Evolutionary conservation across 1,140 invertebrate genomes (phyloP).

Genomic region (Tetraneura akinire): DNA sequence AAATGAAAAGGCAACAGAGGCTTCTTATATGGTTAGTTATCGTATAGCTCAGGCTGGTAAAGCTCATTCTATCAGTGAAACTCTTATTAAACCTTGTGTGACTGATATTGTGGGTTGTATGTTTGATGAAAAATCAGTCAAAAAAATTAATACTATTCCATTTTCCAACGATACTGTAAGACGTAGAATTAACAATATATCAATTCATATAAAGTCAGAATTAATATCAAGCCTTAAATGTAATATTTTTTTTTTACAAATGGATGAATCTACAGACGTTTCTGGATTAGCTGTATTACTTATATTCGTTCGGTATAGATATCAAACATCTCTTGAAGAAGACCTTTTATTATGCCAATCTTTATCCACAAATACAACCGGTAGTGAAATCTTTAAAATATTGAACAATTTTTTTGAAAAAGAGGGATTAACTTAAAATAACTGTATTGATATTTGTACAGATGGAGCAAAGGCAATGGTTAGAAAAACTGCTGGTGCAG

Average conservation of each 20-base stretch:
- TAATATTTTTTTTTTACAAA: not conserved
- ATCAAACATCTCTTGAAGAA: not conserved
- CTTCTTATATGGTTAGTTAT: conserved; percentile 1
- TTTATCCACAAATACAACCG: not conserved
- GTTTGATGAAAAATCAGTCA: not conserved
- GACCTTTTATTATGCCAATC: not conserved
- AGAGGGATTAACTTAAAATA: not conserved
- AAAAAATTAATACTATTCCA: not conserved
- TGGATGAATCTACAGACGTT: not conserved
- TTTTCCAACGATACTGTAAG: not conserved
- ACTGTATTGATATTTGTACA: not conserved
- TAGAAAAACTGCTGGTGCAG: not conserved
- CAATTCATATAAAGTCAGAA: not conserved
- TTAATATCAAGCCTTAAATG: not conserved
- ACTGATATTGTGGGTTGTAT: not conserved
- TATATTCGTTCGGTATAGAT: not conserved
- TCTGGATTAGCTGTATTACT: not conserved
- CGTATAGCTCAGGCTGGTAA: conserved; percentile 2
- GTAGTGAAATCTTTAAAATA: not conserved
- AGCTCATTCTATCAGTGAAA: not conserved
- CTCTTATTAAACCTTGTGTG: not conserved
- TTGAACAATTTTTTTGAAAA: not conserved
- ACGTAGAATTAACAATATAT: not conserved
- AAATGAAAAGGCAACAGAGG: not conserved
- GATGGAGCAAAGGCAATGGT: not conserved